phyloP scores from a whole-genome alignment of 2,888 invertebrate genomes.

The Ceratothoa steindachneri region DNA sequence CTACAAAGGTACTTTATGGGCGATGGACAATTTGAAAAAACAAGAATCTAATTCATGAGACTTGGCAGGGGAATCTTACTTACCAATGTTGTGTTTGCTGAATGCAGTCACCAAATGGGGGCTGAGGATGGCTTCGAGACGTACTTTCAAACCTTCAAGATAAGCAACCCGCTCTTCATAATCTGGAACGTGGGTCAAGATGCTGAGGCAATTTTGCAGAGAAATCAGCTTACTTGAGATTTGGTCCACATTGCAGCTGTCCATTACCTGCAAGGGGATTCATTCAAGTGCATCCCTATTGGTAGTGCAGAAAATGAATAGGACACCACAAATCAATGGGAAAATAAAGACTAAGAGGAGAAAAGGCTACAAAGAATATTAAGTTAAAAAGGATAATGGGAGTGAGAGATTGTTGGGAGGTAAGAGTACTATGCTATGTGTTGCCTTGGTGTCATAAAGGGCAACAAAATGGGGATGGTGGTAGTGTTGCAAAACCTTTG shows the following conservation, averaged over 20 bases:
- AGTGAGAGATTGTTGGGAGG: too few species aligned
- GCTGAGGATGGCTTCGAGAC: conserved; percentile 83
- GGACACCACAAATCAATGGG: background rate
- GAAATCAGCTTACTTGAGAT: conserved; percentile 64
- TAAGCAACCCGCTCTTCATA: conserved; percentile 67
- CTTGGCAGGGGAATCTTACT: too few species aligned
- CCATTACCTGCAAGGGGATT: conserved; percentile 58
- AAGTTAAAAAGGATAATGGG: too few species aligned
- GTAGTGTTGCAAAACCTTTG: too few species aligned
- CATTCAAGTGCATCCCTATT: background rate
- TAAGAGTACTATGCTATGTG: too few species aligned
- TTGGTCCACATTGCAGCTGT: conserved; percentile 60
- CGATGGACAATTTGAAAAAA: too few species aligned
- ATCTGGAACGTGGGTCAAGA: conserved; percentile 60
- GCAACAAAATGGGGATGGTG: too few species aligned
- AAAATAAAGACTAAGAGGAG: too few species aligned
- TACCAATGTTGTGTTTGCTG: conserved; percentile 66
- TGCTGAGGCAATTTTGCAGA: conserved; percentile 70
- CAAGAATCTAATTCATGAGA: too few species aligned
- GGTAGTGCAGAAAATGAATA: background rate
- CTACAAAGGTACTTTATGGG: too few species aligned
- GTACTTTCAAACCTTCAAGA: conserved; percentile 83
- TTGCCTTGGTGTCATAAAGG: too few species aligned
- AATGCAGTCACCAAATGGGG: conserved; percentile 82
- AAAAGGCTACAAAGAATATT: background rate